Evolutionary conservation across 1,140 invertebrate genomes (phyloP).

Genomic region (Globodera ellingtonae): DNA sequence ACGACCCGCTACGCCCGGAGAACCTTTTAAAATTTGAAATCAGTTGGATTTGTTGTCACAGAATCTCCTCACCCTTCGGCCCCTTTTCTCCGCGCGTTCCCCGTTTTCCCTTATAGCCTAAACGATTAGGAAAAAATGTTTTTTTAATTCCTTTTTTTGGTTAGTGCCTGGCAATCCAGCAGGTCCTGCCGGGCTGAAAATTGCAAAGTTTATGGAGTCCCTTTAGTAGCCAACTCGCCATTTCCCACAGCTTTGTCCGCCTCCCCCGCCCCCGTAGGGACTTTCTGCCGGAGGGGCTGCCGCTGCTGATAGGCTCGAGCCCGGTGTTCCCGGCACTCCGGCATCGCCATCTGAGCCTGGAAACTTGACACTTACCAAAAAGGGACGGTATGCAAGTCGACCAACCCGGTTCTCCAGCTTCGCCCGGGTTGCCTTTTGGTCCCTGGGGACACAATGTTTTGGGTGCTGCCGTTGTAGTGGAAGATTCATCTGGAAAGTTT

Average conservation of each 20-base stretch:
- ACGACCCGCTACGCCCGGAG: constrained; percentile 31
- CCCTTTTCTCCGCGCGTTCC: constrained; percentile 49
- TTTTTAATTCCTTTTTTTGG: background rate
- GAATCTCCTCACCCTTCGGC: constrained; percentile 21
- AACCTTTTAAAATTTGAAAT: constrained; percentile 3
- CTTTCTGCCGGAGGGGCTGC: constrained; percentile 4
- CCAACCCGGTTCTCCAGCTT: constrained; percentile 9
- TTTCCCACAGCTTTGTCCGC: constrained; percentile 15
- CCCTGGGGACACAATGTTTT: constrained; percentile 10
- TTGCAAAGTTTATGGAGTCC: no score
- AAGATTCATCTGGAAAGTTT: constrained; percentile 12
- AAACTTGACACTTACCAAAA: background rate
- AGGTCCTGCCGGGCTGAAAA: constrained; percentile 45
- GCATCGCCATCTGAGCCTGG: constrained; percentile 23
- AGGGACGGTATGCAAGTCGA: background rate
- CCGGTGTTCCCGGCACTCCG: constrained; percentile 21
- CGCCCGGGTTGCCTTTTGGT: constrained; percentile 13
- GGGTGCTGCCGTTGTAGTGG: background rate
- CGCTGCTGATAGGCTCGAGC: constrained; percentile 10
- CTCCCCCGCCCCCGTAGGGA: background rate
- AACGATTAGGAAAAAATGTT: background rate
- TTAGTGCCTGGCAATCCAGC: constrained; percentile 27
- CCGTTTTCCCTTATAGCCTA: constrained; percentile 48
- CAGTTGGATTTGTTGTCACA: background rate
- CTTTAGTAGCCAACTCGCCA: background rate